These are phyloP conservation scores for Heliconius ismenius DNA, from an alignment of 2,888 invertebrate genomes.

Conservation along the genomic window DNA sequence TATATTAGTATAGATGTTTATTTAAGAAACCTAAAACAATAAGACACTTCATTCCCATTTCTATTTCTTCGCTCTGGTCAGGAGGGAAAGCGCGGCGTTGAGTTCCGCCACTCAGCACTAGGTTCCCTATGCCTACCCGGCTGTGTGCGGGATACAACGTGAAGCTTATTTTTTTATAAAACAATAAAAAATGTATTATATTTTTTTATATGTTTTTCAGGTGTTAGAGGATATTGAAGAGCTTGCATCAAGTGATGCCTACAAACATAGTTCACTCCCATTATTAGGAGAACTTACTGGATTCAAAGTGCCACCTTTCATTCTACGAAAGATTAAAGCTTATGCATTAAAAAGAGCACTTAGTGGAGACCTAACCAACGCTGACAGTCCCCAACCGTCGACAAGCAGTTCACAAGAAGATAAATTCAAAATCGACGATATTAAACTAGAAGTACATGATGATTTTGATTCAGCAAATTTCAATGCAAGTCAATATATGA, in stretches of 20 bases:
- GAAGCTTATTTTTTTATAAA: neutral
- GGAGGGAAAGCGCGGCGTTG: no score
- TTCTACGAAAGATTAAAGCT: conserved; percentile 87
- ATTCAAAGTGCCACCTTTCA: conserved; percentile 88
- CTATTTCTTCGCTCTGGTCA: no score
- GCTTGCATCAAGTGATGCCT: conserved; percentile 87
- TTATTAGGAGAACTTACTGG: conserved; percentile 86
- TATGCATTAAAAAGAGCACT: conserved; percentile 79
- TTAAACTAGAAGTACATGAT: conserved; percentile 70
- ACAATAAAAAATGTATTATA: neutral
- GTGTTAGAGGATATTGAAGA: conserved; percentile 89
- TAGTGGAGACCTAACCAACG: conserved; percentile 62
- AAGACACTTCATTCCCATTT: no score
- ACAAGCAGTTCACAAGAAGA: conserved; percentile 65
- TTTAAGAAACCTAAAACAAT: no score
- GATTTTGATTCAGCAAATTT: conserved; percentile 67
- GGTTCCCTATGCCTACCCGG: no score
- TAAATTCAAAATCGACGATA: conserved; percentile 67
- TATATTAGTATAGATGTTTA: no score
- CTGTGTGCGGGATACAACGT: no score
- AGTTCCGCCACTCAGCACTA: no score
- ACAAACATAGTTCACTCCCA: conserved; percentile 84
- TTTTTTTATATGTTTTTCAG: conserved; percentile 50
- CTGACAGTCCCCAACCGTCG: conserved; percentile 70
- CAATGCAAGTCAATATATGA: conserved; percentile 70